Base-by-base conservation (phyloP, 2,888 invertebrate genomes). In the Leptothorax acervorum region DNA sequence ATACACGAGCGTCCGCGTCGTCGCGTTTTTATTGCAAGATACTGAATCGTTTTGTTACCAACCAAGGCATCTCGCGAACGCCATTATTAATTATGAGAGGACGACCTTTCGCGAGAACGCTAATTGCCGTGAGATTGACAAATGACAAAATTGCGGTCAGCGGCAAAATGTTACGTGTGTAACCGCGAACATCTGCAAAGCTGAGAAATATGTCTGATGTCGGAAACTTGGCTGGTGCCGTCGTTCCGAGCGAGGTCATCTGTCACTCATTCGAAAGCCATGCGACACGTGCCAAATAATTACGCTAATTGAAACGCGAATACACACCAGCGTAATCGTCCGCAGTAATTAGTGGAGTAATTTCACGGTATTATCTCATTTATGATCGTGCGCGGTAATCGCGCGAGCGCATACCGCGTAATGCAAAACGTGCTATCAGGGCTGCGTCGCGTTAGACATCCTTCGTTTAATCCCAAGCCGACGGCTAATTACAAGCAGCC, bases 291-390 rank as follows among this genome's bases (percentile, higher is more conserved):
- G 79, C 79, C 79, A 71, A 81, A 81, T 81, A 81, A 81, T 81
- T 81, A 81, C 79, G 79, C 71, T 81, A 81, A 81, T 81, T 81
- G 60, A 81, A 81, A 81, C 28, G 79, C 79, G 79, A 81, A 81
- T 71, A 71, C 71, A 60, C 48, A 57, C 71, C 53, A 11, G 39
- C 73, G 60, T 81, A 81, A 81, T 81, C 79, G 73, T 48, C 60
- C 39, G 39, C 48, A 12, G 73, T 81, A 81, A 81, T 81, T 81
- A 81, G 71, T 81, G 60, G 60, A 81, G 79, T 81, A 81, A 81
- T 81, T 71, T 60, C 71, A 48, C 60, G 57, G 35, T 71, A 60
- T 71, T 81, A 81, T 81, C 79, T 71, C 73, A 71, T 60, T 81
- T 71, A 71, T 48, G 79, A 81, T 81, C 79, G 39, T n/a, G 23